A percentile compares a stretch with the other conserved stretches of the same genome.
Conservation (phyloP, 2,888 invertebrate species). For the Lysandra bellargus region DNA sequence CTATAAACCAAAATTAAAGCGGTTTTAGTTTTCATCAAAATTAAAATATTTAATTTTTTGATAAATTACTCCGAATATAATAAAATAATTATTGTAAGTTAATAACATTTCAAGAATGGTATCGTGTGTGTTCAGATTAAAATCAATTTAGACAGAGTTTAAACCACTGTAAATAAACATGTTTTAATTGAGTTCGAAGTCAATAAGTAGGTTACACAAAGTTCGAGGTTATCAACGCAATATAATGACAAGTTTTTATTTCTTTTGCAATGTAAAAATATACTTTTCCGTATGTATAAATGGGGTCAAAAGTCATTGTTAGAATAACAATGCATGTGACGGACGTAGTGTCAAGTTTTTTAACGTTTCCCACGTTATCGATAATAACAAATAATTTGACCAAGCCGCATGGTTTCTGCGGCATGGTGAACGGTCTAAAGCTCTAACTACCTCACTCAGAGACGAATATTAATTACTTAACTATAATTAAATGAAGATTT, state of each 20-base stretch:
- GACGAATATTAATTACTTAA: too few species aligned
- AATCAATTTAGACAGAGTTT: neutral
- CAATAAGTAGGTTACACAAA: slow-evolving; percentile 29
- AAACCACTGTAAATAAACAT: neutral
- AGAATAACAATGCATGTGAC: neutral
- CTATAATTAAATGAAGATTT: too few species aligned
- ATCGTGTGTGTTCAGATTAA: too few species aligned
- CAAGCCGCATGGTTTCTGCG: too few species aligned
- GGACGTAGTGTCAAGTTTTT: neutral
- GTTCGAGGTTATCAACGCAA: slow-evolving; percentile 1
- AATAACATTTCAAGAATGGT: too few species aligned
- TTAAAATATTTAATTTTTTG: too few species aligned
- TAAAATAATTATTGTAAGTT: too few species aligned
- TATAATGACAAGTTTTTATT: slow-evolving; percentile 15
- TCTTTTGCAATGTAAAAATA: slow-evolving; percentile 16
- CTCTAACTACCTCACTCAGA: too few species aligned
- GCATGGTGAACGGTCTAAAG: too few species aligned
- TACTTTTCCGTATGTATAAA: slow-evolving; percentile 2
- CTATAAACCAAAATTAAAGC: too few species aligned
- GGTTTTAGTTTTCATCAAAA: too few species aligned
- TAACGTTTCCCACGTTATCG: neutral
- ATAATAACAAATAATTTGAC: neutral
- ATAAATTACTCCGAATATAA: too few species aligned
- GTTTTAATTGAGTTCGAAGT: slow-evolving; percentile 34
- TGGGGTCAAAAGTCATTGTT: slow-evolving; percentile 18